These are phyloP conservation scores for Oreochromis aureus DNA, from an alignment of 2,113 vertebrate genomes.

Conservation along the genomic window DNA sequence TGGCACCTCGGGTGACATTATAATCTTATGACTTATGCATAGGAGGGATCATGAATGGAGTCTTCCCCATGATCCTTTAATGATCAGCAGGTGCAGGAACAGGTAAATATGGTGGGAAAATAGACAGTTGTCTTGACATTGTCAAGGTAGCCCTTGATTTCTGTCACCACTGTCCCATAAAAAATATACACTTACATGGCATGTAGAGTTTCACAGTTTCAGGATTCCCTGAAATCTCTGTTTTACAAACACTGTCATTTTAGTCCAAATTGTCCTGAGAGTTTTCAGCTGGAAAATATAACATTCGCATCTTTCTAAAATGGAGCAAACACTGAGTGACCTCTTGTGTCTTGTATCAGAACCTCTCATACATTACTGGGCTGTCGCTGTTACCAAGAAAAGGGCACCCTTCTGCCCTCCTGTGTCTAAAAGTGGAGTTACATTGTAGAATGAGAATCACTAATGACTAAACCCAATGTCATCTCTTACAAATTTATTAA, in stretches of 20 bases:
- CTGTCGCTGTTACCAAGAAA: rapidly evolving
- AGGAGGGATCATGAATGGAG: not conserved
- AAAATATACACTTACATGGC: rapidly evolving
- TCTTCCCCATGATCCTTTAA: not conserved
- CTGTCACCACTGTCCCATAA: not conserved
- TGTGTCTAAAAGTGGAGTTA: constrained; percentile 10
- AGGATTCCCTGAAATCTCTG: not conserved
- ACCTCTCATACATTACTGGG: not conserved
- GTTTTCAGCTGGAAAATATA: not conserved
- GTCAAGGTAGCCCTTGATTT: not conserved
- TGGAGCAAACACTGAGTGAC: not conserved
- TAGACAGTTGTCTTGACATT: not conserved
- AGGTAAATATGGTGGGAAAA: not conserved
- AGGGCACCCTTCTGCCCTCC: constrained; percentile 2
- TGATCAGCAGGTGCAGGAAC: not conserved
- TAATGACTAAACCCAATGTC: not conserved
- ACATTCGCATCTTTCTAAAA: not conserved
- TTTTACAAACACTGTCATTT: not conserved
- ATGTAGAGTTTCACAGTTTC: not conserved
- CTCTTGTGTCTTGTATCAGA: not conserved
- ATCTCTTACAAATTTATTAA: not conserved
- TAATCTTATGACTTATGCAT: not conserved
- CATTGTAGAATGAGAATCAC: not conserved
- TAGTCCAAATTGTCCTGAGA: not conserved
- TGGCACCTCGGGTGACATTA: not conserved